Evolutionary conservation across 2,797 vertebrate species (phyloP), one percentile per base, ranked within the genome.

Genomic region (Enteromius argenteus): DNA sequence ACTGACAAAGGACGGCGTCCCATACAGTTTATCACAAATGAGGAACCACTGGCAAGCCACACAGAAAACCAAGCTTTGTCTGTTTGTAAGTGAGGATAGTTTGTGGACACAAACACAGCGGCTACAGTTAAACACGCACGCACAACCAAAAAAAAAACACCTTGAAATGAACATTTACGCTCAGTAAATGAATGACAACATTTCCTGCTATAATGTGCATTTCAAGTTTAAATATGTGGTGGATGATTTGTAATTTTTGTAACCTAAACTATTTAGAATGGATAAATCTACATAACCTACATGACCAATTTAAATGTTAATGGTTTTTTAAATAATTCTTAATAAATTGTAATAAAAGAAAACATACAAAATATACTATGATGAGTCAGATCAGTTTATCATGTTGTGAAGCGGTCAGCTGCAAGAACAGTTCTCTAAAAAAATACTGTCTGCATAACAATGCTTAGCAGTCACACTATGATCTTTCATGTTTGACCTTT

Each of bases 21-120:
- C 9, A 3, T 60, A 32, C 2, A 2, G 11, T 53, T 5, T 15
- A 23, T 27, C 39, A 11, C 14, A 58, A 15, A 42, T 27, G 14
- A 60, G 74, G 14, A 76, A 42, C 74, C n/a, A n/a, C 11, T 75
- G n/a, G 39, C 13, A 76, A 58, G 58, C 51, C 51, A 39, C 3
- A 56, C 0, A 75, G 71, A 74, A 21, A n/a, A 3, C 19, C 21
- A 9, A 23, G 13, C 13, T 27, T 39, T 35, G 9, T 39, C 3
- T 39, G 66, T 64, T 64, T 17, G 62, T 7, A 64, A 27, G 7
- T 27, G 1, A 30, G 60, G 6, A 7, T 1, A 37, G 21, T 42
- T 3, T 17, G 53, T 58, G 53, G 35, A 11, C 4, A 60, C 15
- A 1, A 42, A 27, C n/a, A 1, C 39, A 42, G 39, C 9, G 9